Conservation (phyloP, 1,140 invertebrate genomes). For the Hydropsyche tenuis region DNA sequence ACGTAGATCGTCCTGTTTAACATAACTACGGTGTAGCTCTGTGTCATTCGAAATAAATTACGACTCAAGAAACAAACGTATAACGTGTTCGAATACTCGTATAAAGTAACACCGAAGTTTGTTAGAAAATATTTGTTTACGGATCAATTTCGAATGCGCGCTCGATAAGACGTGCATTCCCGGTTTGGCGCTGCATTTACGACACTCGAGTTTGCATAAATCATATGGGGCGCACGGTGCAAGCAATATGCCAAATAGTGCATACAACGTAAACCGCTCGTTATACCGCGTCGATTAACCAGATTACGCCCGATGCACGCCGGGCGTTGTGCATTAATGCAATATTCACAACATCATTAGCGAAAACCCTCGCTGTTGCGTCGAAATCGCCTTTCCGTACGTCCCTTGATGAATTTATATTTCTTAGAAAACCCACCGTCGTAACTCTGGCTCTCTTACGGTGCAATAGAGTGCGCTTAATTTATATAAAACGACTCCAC, state of each 20-base stretch:
- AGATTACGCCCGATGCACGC: conserved; percentile 35
- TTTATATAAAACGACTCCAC: conserved; percentile 12
- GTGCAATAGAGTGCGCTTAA: not conserved
- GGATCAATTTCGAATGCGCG: no score
- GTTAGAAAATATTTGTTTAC: no score
- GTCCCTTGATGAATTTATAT: not conserved
- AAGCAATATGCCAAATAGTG: conserved; percentile 33
- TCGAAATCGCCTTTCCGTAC: not conserved
- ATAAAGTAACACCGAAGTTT: no score
- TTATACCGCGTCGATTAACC: conserved; percentile 45
- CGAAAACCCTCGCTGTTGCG: not conserved
- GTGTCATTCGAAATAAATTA: no score
- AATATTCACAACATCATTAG: conserved; percentile 19
- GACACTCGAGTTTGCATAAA: conserved; percentile 32
- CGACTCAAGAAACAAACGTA: no score
- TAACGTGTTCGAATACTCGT: no score
- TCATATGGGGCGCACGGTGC: conserved; percentile 18
- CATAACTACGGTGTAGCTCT: no score
- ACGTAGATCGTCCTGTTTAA: no score
- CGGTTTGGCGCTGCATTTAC: no score
- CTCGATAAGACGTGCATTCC: no score
- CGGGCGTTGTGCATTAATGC: not conserved
- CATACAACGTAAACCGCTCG: conserved; percentile 17
- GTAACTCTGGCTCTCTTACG: no score
- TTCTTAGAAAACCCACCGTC: not conserved